Conservation (phyloP, 2,797 vertebrate species). For the Hydrocynus forskahlii region DNA sequence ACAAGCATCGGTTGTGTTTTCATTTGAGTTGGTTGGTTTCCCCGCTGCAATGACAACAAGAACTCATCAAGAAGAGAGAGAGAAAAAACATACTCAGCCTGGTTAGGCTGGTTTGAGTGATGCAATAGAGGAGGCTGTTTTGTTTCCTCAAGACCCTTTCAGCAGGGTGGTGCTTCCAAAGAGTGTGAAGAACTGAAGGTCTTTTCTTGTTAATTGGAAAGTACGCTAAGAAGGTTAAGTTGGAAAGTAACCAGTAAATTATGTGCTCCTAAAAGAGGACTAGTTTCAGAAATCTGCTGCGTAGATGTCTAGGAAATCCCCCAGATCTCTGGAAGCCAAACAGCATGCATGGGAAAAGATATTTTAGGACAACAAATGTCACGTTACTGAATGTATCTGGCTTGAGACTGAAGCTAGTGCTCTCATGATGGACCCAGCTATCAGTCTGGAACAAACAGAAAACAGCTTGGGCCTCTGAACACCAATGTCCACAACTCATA, state of each 20-base stretch:
- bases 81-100: too few species aligned
- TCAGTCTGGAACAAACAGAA: not conserved
- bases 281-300: conserved; percentile 10
- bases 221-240: too few species aligned
- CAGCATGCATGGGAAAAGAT: conserved; percentile 58
- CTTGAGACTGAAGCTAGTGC: conserved; percentile 17
- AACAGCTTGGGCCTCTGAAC: conserved; percentile 1
- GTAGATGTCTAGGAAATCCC: conserved; percentile 56
- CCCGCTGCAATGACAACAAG: too few species aligned
- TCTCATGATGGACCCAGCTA: conserved; percentile 18
- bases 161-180: too few species aligned
- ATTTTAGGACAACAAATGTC: conserved; percentile 60
- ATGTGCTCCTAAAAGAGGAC: conserved; percentile 6
- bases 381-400: conserved; percentile 49
- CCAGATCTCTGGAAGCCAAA: conserved; percentile 40
- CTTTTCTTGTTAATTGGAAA: too few species aligned
- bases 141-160: too few species aligned
- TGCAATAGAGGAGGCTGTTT: too few species aligned
- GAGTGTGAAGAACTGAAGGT: too few species aligned
- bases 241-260: not conserved
- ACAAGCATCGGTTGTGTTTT: too few species aligned
- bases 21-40: too few species aligned
- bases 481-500: conserved; percentile 8
- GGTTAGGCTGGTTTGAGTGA: too few species aligned
- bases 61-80: too few species aligned